Evolutionary conservation across 2,113 vertebrate genomes (phyloP).

Genomic region (Perca fluviatilis): DNA sequence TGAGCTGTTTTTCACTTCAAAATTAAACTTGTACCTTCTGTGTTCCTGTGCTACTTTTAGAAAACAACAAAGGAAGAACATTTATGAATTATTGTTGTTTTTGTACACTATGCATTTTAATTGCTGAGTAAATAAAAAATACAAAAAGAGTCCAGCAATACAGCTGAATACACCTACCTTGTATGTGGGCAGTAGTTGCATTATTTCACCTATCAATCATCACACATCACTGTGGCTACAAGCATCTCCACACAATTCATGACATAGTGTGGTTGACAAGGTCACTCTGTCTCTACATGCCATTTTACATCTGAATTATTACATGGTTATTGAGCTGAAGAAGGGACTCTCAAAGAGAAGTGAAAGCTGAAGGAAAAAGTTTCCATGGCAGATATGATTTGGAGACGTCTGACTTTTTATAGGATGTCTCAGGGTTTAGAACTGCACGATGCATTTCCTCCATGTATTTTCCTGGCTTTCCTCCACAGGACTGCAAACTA

Average conservation of each 20-base stretch:
- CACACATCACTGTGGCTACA: not conserved
- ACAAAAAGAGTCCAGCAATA: not conserved
- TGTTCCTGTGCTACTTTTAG: slow-evolving; percentile 45
- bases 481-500: not conserved
- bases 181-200: not conserved
- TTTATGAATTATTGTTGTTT: slow-evolving; percentile 28
- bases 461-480: not conserved
- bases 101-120: slow-evolving; percentile 41
- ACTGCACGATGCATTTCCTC: not conserved
- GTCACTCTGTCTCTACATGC: slow-evolving; percentile 27
- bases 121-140: slow-evolving; percentile 20
- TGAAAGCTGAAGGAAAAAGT: not conserved
- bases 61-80: slow-evolving; percentile 44
- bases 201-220: not conserved
- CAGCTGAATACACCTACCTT: not conserved
- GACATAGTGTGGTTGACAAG: slow-evolving; percentile 23
- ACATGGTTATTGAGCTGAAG: not conserved
- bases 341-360: not conserved
- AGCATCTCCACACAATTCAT: slow-evolving; percentile 10
- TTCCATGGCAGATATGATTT: not conserved
- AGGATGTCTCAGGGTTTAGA: not conserved
- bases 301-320: slow-evolving; percentile 3
- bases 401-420: not conserved
- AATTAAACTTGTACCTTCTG: slow-evolving; percentile 29
- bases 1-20: slow-evolving; percentile 21